Base-by-base conservation (phyloP, 2,888 invertebrate genomes). In the Luperina nickerlii region DNA sequence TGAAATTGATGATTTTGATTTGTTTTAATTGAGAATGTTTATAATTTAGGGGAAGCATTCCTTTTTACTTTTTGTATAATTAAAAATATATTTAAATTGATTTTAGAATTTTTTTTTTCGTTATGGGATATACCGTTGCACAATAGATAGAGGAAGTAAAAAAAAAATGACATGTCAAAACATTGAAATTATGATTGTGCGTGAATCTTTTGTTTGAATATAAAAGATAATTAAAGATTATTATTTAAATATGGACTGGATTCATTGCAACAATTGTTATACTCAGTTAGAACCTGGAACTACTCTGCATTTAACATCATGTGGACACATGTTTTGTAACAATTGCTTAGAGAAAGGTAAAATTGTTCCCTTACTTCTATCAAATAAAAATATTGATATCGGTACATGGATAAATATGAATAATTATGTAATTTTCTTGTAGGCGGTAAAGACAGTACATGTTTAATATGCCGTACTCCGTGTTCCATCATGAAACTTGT, bases 311-410 rank as follows among this genome's bases (percentile, higher is more conserved):
- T 93, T 97, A 84, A 97, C 97, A 91, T 96, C 97, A 94, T 97
- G 97, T 90, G 97, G 97, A 85, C 97, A 97, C 87, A 97, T 97
- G 96, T 97, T 96, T 94, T 97, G 97, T 90, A 96, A 95, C 90
- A 95, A 94, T 74, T 97, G 97, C 82, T 91, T 97, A 88, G 94
- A 94, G 80, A 95, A 94, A 91, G 96, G 97, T 97, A 86, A 83
- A 15, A 32, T 63, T 60, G 45, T 38, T 68, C 18, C 5, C 0
- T 20, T 48, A n/a, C 2, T 54, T 62, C 5, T 27, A 51, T 32
- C 1, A 54, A 67, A 32, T 45, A 51, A 15, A n/a, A 38, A 6
- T 1, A 38, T 48, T 69, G 42, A 42, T 76, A 84, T 73, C 48
- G 70, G 54, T 5, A 60, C 15, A 38, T 69, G 38, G 1, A 42